Base-by-base conservation (phyloP, 1,140 invertebrate species). In the Samia ricini region DNA sequence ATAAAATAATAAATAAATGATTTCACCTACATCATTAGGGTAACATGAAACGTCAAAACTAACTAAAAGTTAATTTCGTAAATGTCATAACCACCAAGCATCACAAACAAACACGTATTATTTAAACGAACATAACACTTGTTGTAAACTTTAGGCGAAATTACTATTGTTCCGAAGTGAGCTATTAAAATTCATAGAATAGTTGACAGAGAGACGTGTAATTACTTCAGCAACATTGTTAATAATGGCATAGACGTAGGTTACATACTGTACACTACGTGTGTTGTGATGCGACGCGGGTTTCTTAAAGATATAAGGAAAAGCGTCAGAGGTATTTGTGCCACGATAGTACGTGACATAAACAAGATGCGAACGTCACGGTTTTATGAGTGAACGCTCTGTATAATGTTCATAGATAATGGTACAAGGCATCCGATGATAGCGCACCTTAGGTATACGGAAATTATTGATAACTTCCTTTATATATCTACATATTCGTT, bases 301-400 rank as follows among this genome's bases (percentile, higher is more conserved):
- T 42, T 42, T 12, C 33, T 42, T 36, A 36, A 56, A 12, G 55
- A 29, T 19, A 56, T 29, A 56, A n/a, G n/a, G n/a, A n/a, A 19
- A n/a, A 55, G 29, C 56, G 56, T 42, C 42, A 12, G 20, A 21
- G 22, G 23, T 26, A 19, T 29, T 24, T 24, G 54, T 63, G 64
- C 57, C 64, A 61, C 59, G 68, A 63, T 62, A 63, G 57, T 56
- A 36, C 61, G 63, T 71, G 67, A 69, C 72, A 52, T 67, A 62
- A 67, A 69, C 66, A 74, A 63, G 69, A 66, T 63, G 61, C 56
- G 58, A 64, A 61, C 59, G 63, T 67, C 63, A 68, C 65, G 52
- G 55, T 21, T 42, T n/a, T 10, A 51, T 36, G 57, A 56, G 52
- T 55, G 64, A 59, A 57, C 54, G 52, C 59, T 64, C 26, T 12